Conservation (phyloP, 2,113 vertebrate genomes). For the Phrynosoma platyrhinos region DNA sequence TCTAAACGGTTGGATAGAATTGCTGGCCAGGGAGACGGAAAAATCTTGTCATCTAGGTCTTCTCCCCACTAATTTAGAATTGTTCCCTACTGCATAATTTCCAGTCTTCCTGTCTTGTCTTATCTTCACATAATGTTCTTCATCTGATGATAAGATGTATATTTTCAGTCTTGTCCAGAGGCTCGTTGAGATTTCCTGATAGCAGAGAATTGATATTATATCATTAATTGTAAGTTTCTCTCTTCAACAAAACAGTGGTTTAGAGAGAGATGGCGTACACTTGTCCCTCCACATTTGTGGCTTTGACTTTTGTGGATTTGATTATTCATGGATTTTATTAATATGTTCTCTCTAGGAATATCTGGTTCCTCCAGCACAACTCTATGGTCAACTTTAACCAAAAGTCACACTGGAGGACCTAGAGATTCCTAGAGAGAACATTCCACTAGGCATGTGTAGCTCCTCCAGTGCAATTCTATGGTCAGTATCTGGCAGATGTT, state of each 20-base stretch:
- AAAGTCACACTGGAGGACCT: too few species aligned
- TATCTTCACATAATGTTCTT: not conserved
- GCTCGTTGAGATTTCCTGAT: not conserved
- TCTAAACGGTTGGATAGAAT: not conserved
- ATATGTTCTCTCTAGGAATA: too few species aligned
- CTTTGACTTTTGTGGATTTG: too few species aligned
- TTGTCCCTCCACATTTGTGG: too few species aligned
- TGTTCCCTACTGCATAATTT: not conserved
- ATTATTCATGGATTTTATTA: too few species aligned
- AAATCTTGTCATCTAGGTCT: not conserved
- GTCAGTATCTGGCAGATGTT: too few species aligned
- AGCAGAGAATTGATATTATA: conserved; percentile 8
- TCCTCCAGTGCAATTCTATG: too few species aligned
- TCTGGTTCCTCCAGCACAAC: too few species aligned
- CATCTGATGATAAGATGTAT: not conserved
- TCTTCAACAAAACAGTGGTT: conserved; percentile 1
- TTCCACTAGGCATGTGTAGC: too few species aligned
- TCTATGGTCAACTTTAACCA: too few species aligned
- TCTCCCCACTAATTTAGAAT: not conserved
- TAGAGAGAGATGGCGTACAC: too few species aligned
- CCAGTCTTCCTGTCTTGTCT: not conserved
- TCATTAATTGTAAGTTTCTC: not conserved
- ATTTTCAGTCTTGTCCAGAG: not conserved
- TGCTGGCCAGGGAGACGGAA: not conserved
- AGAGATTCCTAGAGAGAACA: too few species aligned